Conservation (phyloP, 2,888 invertebrate genomes). For the Cabera pusaria region DNA sequence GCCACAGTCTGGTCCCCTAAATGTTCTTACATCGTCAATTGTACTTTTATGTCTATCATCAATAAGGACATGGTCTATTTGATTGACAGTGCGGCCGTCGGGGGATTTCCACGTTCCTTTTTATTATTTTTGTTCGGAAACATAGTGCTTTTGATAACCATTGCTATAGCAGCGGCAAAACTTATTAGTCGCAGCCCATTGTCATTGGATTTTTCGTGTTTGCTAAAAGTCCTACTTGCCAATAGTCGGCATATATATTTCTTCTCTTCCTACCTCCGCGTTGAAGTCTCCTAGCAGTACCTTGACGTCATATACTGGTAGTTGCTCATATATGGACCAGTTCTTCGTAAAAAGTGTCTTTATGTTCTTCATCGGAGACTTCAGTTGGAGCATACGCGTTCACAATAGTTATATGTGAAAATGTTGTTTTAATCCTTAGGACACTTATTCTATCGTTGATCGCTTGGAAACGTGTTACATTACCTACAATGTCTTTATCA, state of each 20-base stretch:
- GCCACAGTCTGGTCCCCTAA: neutral
- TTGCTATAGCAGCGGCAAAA: neutral
- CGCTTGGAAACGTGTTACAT: no score
- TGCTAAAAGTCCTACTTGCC: neutral
- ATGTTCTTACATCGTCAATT: neutral
- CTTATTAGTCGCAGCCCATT: neutral
- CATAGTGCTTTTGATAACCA: neutral
- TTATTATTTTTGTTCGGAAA: neutral
- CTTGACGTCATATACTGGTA: no score
- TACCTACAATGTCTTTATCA: no score
- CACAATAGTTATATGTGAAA: no score
- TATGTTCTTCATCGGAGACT: no score
- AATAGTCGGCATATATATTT: no score
- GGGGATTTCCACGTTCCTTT: constrained; percentile 1
- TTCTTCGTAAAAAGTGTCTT: no score
- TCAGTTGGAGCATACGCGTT: no score
- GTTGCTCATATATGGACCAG: no score
- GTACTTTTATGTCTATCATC: neutral
- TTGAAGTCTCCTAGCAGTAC: neutral
- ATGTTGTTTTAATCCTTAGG: no score
- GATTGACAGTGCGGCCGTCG: neutral
- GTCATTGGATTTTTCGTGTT: neutral
- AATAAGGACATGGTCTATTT: constrained; percentile 1
- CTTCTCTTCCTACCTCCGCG: no score
- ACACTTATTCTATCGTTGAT: no score